Evolutionary conservation across 1,140 invertebrate genomes (phyloP).

Genomic region (Lasioglossum albipes): DNA sequence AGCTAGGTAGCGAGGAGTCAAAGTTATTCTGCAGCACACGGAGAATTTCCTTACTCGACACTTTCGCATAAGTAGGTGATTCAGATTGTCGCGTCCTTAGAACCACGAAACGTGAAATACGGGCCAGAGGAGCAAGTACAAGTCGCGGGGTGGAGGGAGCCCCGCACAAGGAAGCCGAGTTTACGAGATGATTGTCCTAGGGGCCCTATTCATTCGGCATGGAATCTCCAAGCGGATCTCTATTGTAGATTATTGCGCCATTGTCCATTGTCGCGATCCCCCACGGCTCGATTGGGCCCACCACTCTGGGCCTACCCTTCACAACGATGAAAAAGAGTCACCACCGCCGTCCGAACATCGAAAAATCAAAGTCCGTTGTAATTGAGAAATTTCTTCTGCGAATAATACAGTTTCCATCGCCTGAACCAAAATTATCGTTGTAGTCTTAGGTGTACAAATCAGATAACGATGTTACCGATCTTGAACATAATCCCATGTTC

Average conservation of each 20-base stretch:
- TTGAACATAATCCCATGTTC: neutral
- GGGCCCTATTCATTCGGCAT: constrained; percentile 68
- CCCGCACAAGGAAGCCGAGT: constrained; percentile 65
- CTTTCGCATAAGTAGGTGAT: constrained; percentile 56
- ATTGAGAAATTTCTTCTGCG: neutral
- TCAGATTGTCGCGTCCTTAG: constrained; percentile 40
- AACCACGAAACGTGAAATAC: constrained; percentile 58
- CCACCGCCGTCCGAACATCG: constrained; percentile 2
- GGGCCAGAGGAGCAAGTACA: constrained; percentile 42
- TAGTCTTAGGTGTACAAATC: no score
- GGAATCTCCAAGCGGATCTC: constrained; percentile 70
- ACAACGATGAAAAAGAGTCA: constrained; percentile 38
- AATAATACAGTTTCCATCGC: neutral
- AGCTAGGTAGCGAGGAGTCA: constrained; percentile 12
- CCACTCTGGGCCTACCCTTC: constrained; percentile 39
- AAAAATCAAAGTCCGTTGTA: neutral
- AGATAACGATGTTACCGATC: no score
- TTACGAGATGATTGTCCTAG: constrained; percentile 74
- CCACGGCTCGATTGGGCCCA: constrained; percentile 29
- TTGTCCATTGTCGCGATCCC: constrained; percentile 70
- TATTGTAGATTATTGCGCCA: constrained; percentile 73
- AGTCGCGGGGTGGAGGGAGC: constrained; percentile 27
- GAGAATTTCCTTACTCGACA: constrained; percentile 43
- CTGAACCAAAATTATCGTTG: no score
- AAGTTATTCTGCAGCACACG: constrained; percentile 16